A percentile compares a stretch with the other conserved stretches of the same genome.
Evolutionary conservation across 1,140 invertebrate genomes (phyloP).

Genomic region (Danaus plexippus): DNA sequence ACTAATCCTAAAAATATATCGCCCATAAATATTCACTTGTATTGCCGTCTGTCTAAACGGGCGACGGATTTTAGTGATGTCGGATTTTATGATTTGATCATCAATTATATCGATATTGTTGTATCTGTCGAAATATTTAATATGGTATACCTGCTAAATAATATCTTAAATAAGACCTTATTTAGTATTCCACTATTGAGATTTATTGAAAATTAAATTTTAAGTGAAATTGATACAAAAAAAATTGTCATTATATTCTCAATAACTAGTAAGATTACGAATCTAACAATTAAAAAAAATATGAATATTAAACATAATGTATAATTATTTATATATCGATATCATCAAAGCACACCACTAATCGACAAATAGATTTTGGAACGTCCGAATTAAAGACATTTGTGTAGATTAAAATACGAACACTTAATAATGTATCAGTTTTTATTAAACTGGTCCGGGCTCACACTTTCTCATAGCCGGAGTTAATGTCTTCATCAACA

Average conservation of each 20-base stretch:
- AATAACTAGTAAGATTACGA: too few species aligned
- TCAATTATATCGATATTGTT: slow-evolving; percentile 17
- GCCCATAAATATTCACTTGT: slow-evolving; percentile 59
- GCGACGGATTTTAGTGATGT: slow-evolving; percentile 33
- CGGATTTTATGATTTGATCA: too few species aligned
- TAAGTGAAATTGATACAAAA: too few species aligned
- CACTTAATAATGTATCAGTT: slow-evolving; percentile 49
- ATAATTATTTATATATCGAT: too few species aligned
- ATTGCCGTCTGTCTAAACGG: slow-evolving; percentile 53
- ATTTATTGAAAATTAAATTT: too few species aligned
- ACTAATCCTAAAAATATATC: slow-evolving; percentile 67
- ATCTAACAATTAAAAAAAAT: too few species aligned
- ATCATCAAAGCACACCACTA: slow-evolving; percentile 15
- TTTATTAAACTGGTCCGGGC: slow-evolving; percentile 30
- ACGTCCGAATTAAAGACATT: slow-evolving; percentile 50
- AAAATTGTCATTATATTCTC: too few species aligned
- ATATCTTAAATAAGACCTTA: too few species aligned
- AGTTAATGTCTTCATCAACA: background rate
- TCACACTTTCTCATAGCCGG: slow-evolving; percentile 20
- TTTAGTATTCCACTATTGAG: too few species aligned
- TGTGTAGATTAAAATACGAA: slow-evolving; percentile 58
- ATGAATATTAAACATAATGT: too few species aligned
- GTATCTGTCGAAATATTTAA: too few species aligned
- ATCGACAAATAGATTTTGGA: slow-evolving; percentile 28
- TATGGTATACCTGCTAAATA: too few species aligned